A percentile compares a stretch with the other conserved stretches of the same genome.
phyloP scores from a whole-genome alignment of 2,797 vertebrate genomes.

The Falco cherrug region DNA sequence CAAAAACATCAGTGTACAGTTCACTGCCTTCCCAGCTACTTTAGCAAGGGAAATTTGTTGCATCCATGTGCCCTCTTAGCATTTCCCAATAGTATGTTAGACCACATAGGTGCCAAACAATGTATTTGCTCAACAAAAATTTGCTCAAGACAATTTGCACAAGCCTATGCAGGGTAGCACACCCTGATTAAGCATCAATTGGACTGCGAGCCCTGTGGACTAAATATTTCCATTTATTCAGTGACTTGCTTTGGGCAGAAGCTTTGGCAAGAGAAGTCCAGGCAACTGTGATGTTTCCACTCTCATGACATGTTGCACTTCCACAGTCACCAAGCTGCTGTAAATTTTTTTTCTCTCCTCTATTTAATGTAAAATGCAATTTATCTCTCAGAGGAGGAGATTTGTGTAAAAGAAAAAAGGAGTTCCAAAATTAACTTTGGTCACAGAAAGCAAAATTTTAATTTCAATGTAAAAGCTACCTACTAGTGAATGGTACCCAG shows the following conservation, averaged over 20 bases:
- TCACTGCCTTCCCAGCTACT: not conserved
- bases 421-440: constrained; percentile 3
- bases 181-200: not conserved
- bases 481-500: not conserved
- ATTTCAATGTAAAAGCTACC: constrained; percentile 25
- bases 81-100: not conserved
- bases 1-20: not conserved
- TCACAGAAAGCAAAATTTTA: constrained; percentile 15
- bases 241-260: not conserved
- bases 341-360: constrained; percentile 3
- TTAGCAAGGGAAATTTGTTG: not conserved
- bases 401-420: not conserved
- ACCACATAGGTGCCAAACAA: not conserved
- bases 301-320: not conserved
- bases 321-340: not conserved
- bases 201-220: not conserved
- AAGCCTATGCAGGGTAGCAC: accelerated
- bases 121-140: not conserved
- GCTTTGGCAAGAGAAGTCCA: not conserved
- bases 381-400: not conserved
- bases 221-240: not conserved
- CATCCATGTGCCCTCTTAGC: not conserved
- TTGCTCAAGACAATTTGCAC: not conserved
- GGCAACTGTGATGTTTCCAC: not conserved
- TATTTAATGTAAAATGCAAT: not conserved